These are phyloP conservation scores for Acanthurus leucopareius DNA, from an alignment of 2,797 vertebrate genomes.

Conservation along the genomic window DNA sequence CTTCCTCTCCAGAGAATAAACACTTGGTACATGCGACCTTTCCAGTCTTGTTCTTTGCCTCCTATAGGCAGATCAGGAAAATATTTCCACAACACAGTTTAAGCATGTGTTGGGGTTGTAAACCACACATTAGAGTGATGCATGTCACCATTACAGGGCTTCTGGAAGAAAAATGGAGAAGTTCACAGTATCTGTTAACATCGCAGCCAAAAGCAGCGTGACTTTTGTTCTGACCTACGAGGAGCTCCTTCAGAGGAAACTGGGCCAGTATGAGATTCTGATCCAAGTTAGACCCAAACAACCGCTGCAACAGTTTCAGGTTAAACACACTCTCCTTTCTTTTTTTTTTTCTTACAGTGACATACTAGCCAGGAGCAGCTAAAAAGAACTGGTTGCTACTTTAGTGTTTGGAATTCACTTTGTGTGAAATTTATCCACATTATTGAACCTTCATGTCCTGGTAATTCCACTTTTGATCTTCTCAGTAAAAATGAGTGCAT, in stretches of 20 bases:
- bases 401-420: not conserved
- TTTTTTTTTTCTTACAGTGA: not conserved
- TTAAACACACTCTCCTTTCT: conserved; percentile 39
- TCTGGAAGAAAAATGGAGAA: conserved; percentile 94
- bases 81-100: not conserved
- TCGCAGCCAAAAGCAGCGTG: conserved; percentile 89
- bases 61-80: too few species aligned
- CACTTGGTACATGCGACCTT: too few species aligned
- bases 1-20: too few species aligned
- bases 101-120: not conserved
- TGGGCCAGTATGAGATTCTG: conserved; percentile 91
- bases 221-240: conserved; percentile 92
- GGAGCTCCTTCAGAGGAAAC: conserved; percentile 91
- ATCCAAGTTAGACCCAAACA: conserved; percentile 91
- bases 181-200: conserved; percentile 92
- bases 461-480: not conserved
- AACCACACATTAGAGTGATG: not conserved
- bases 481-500: not conserved
- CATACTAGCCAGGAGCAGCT: not conserved
- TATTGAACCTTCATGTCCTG: not conserved
- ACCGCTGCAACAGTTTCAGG: conserved; percentile 92
- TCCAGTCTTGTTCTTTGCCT: too few species aligned
- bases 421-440: not conserved
- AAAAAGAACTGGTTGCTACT: not conserved
- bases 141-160: conserved; percentile 75